phyloP scores from a whole-genome alignment of 2,888 invertebrate species.

The Agrochola lota region DNA sequence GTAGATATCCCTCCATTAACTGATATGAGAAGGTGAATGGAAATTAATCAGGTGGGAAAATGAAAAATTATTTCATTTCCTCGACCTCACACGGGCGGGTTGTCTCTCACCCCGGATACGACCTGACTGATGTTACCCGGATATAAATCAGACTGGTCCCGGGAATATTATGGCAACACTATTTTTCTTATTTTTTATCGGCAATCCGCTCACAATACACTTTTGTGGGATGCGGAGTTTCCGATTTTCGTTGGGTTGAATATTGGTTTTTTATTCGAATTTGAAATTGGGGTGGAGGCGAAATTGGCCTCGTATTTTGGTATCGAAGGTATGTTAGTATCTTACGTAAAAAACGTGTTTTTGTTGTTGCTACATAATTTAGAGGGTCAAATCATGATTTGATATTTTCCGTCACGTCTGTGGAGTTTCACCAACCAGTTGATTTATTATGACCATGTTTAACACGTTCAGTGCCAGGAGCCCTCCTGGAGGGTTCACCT shows the following conservation, averaged over 20 bases:
- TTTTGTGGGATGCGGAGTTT: constrained; percentile 50
- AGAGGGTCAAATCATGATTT: neutral
- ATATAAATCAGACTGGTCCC: constrained; percentile 80
- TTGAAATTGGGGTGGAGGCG: constrained; percentile 12
- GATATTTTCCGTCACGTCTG: neutral
- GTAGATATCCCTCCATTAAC: constrained; percentile 45
- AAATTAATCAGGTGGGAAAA: constrained; percentile 76
- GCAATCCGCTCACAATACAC: constrained; percentile 63
- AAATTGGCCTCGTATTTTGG: constrained; percentile 35
- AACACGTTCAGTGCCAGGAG: no score
- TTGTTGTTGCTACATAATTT: neutral
- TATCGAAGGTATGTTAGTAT: neutral
- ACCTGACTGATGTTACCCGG: constrained; percentile 82
- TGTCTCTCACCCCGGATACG: constrained; percentile 68
- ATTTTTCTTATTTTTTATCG: constrained; percentile 75
- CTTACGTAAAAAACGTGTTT: neutral
- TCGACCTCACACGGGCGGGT: constrained; percentile 67
- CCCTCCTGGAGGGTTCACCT: no score
- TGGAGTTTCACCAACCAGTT: neutral
- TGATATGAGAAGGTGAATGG: constrained; percentile 56
- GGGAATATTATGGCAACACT: constrained; percentile 71
- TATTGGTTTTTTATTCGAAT: constrained; percentile 31
- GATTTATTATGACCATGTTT: no score
- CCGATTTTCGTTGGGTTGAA: constrained; percentile 24
- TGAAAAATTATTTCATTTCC: constrained; percentile 82